Conservation (phyloP, 2,797 vertebrate genomes). For the Pachyuromys duprasi region DNA sequence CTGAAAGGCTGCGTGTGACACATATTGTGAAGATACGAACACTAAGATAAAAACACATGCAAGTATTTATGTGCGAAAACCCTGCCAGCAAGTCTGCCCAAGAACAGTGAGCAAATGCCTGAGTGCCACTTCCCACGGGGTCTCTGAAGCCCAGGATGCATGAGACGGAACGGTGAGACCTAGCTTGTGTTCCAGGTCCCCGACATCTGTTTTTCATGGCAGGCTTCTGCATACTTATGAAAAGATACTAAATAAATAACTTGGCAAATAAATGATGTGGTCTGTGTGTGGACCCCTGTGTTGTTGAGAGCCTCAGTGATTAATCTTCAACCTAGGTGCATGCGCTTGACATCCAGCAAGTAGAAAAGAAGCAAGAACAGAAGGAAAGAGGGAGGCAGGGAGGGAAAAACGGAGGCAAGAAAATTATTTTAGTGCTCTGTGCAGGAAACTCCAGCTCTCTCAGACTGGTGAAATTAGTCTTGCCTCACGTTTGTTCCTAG, state of each 20-base stretch:
- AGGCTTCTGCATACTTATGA: not conserved
- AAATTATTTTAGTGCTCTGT: not conserved
- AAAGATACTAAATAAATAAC: not conserved
- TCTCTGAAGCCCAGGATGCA: too few species aligned
- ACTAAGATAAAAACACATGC: not conserved
- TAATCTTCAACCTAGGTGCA: not conserved
- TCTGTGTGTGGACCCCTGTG: not conserved
- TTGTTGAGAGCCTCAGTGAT: not conserved
- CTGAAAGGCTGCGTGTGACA: not conserved
- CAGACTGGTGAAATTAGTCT: constrained; percentile 21
- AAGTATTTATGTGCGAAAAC: not conserved
- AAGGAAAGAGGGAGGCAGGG: not conserved
- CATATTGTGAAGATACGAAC: not conserved
- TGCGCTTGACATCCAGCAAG: not conserved
- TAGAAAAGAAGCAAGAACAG: not conserved
- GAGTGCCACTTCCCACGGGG: rapidly evolving
- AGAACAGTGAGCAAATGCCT: rapidly evolving
- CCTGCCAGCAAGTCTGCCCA: too few species aligned
- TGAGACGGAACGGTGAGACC: rapidly evolving
- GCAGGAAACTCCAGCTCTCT: constrained; percentile 4
- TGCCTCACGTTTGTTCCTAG: not conserved
- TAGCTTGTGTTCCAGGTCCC: not conserved
- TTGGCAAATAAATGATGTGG: not conserved
- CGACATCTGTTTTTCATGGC: not conserved
- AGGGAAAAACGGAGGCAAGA: not conserved